Conservation (phyloP, 2,113 vertebrate species). For the Anhinga rufa region DNA sequence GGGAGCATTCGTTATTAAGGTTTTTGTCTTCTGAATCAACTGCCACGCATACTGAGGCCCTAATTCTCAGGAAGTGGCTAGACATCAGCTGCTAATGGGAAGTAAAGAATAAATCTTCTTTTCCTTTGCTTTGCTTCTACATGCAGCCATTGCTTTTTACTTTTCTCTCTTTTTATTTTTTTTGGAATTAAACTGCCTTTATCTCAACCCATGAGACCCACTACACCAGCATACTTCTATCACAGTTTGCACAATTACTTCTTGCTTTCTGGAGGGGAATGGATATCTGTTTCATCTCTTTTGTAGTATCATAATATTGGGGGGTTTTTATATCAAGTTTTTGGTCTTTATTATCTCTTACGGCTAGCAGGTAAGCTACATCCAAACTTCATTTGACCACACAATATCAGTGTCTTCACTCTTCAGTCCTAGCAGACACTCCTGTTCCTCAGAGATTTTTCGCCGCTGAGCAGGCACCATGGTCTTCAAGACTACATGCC, state of each 20-base stretch:
- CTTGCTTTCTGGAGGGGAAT: neutral
- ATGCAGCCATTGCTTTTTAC: neutral
- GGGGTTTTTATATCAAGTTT: neutral
- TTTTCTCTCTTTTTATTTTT: too few relatives aligned
- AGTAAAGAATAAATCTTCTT: neutral
- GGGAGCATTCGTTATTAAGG: too few relatives aligned
- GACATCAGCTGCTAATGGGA: neutral
- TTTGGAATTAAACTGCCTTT: neutral
- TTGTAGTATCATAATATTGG: neutral
- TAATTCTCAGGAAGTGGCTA: neutral
- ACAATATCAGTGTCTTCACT: neutral
- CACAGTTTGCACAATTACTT: neutral
- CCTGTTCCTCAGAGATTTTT: neutral
- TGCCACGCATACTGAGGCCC: too few relatives aligned
- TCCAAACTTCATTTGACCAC: neutral
- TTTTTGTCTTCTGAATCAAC: too few relatives aligned
- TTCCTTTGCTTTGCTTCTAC: neutral
- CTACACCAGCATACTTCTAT: neutral
- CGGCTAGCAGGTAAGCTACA: neutral
- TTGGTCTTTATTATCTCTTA: neutral
- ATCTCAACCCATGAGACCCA: neutral
- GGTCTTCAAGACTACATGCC: neutral
- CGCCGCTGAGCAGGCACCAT: neutral
- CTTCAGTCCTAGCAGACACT: neutral
- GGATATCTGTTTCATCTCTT: neutral